These are phyloP conservation scores for Scytalopus superciliaris DNA, from an alignment of 2,113 vertebrate species.

Conservation along the genomic window DNA sequence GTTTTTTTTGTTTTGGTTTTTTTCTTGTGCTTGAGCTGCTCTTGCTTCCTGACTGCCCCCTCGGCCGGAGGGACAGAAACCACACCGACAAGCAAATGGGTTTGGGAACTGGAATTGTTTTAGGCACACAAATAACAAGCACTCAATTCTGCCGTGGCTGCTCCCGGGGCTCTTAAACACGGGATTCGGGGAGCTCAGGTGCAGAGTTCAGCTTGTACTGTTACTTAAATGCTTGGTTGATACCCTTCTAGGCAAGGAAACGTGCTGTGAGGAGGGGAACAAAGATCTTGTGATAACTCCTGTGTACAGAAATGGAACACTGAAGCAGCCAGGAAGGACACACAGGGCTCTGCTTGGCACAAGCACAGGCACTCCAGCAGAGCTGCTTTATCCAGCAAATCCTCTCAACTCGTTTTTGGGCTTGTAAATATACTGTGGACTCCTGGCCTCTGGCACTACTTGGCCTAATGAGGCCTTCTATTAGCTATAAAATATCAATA, in stretches of 20 bases:
- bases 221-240: neutral
- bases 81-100: neutral
- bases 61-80: neutral
- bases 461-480: neutral
- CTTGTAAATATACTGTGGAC: neutral
- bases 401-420: neutral
- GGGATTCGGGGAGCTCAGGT: neutral
- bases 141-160: neutral
- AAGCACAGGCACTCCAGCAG: neutral
- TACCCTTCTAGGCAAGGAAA: neutral
- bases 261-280: neutral
- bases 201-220: neutral
- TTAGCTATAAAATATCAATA: neutral
- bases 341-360: neutral
- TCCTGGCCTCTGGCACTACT: neutral
- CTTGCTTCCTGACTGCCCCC: neutral
- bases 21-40: neutral
- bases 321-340: neutral
- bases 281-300: neutral
- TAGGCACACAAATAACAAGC: neutral
- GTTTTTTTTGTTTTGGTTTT: too few species aligned
- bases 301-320: neutral
- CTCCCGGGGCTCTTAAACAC: neutral
- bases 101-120: neutral
- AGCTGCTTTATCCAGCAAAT: neutral